Conservation (phyloP, 2,797 vertebrate genomes). For the Erpetoichthys calabaricus region DNA sequence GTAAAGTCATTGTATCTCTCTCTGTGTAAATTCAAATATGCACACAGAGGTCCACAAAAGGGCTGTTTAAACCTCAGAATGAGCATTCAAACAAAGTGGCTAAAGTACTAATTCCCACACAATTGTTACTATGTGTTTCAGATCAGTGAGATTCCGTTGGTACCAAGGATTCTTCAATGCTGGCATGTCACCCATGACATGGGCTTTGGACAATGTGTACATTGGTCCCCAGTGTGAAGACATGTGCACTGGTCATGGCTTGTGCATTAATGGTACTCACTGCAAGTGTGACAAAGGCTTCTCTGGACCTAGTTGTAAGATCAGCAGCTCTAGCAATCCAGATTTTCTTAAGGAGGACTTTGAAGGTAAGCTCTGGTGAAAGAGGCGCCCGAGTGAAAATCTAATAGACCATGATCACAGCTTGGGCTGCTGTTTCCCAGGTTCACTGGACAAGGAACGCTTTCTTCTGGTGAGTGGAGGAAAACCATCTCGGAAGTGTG, state of each 20-base stretch:
- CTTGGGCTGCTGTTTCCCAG: constrained; percentile 16
- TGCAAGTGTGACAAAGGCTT: constrained; percentile 80
- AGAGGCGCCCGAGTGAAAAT: too few relatives aligned
- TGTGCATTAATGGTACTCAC: constrained; percentile 73
- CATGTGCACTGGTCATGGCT: constrained; percentile 86
- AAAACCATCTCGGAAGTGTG: constrained; percentile 91
- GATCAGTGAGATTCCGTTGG: constrained; percentile 90
- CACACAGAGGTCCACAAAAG: too few relatives aligned
- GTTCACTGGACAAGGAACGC: constrained; percentile 69
- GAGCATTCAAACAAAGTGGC: too few relatives aligned
- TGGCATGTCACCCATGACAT: constrained; percentile 75
- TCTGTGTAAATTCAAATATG: too few relatives aligned
- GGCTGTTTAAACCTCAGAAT: too few relatives aligned
- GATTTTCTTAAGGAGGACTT: constrained; percentile 98
- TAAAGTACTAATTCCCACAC: too few relatives aligned
- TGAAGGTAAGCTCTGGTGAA: constrained; percentile 62
- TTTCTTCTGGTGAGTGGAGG: constrained; percentile 84
- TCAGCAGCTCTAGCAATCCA: constrained; percentile 72
- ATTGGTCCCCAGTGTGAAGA: constrained; percentile 92
- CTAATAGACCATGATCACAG: too few relatives aligned
- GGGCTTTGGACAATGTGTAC: constrained; percentile 90
- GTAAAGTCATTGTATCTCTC: too few relatives aligned
- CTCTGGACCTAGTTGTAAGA: constrained; percentile 77
- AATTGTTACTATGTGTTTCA: constrained; percentile 27
- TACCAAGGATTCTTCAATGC: constrained; percentile 86